Percentiles rank a stretch among this genome's conserved stretches.
Conservation (phyloP, 2,113 vertebrate genomes). For the Clinocottus analis region DNA sequence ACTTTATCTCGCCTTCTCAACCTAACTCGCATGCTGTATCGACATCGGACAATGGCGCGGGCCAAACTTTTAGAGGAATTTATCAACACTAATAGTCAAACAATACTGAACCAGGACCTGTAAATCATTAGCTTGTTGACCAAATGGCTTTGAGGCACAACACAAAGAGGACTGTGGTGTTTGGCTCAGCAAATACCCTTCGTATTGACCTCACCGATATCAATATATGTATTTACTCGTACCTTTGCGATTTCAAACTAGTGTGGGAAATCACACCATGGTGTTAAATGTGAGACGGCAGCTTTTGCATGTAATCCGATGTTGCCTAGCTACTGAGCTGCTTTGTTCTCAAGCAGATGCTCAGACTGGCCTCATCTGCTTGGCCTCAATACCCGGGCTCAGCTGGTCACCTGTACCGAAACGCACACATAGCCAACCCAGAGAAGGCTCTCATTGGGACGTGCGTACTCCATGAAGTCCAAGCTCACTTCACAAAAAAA, state of each 20-base stretch:
- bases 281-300: neutral
- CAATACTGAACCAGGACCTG: neutral
- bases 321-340: conserved; percentile 37
- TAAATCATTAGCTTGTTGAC: neutral
- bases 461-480: neutral
- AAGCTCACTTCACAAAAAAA: neutral
- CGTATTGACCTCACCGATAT: neutral
- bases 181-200: neutral
- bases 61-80: neutral
- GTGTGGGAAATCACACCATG: neutral
- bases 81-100: neutral
- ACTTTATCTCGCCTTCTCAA: neutral
- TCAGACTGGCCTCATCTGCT: neutral
- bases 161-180: neutral
- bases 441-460: neutral
- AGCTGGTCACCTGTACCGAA: neutral
- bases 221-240: neutral
- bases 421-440: neutral
- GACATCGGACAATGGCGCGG: neutral
- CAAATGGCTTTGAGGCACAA: neutral
- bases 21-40: neutral
- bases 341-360: conserved; percentile 16
- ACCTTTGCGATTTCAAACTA: neutral
- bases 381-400: neutral
- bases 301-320: neutral